Evolutionary conservation across 2,888 invertebrate species (phyloP), one percentile per base, ranked within the genome.

Genomic region (Saturnia pavonia): DNA sequence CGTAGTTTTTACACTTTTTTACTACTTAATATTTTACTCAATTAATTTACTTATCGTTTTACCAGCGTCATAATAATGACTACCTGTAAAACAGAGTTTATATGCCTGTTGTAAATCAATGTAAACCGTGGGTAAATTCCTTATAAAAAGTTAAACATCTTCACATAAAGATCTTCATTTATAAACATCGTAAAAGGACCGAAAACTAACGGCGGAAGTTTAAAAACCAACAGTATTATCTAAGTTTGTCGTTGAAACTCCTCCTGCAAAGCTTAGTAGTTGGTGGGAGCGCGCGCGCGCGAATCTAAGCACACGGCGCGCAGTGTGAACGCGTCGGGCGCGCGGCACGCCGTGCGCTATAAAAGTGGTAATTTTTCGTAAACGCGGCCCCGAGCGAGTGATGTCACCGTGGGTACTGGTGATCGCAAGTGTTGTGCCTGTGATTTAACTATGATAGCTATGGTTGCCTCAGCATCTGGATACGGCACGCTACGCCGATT

Each of bases 381-480:
- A 79, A 80, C 79, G 77, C 81, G 80, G 40, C 25, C 83, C 82
- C 85, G 83, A 84, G 85, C 84, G 79, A 87, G 92, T 91, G 90
- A 91, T 91, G 91, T 87, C 88, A 87, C 81, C 83, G 74, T 80
- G 86, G 82, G 82, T 76, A 77, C 84, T 81, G 84, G 88, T 88
- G 87, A 80, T 82, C 40, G 67, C 65, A 80, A 78, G 85, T 84
- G 85, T 82, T 82, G 88, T 88, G 87, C 79, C 81, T 82, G 86
- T 87, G 90, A 74, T 75, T 77, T 77, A 87, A 90, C 82, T 85
- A 94, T 93, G 93, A 92, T 94, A 85, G 92, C 93, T 73, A 94
- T 93, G 93, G 92, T 94, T 76, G 93, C 93, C 72, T 93, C 94
- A 73, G 93, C 94, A 78, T 92, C 93, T 78, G 94, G 94, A 85